Base-by-base conservation (phyloP, 2,797 vertebrate species). In the Anolis apletophallus region DNA sequence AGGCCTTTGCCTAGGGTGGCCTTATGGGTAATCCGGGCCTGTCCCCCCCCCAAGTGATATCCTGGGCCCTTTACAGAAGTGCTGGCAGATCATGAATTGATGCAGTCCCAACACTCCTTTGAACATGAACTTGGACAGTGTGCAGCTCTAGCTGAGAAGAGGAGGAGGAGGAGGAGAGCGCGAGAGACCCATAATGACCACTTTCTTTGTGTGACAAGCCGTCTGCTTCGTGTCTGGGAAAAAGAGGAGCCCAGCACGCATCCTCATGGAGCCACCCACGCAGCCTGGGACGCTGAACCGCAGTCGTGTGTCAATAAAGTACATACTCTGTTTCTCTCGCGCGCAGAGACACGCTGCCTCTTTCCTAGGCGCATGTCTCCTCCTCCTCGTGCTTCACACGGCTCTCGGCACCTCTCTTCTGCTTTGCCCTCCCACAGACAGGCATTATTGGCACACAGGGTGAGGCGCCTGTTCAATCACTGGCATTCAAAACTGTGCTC, bases 141-240 rank as follows among this genome's bases (percentile, higher is more conserved):
- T 76, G 92, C 36, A 78, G 52, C 87, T 89, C 46, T 0, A 54
- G 87, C 69, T 36, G 78, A 81, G 91, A 87, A 82, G 26, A 23
- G 29, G 46, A 46, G 12, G 11, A 87, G 83, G 26, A 23, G 29
- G 46, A 46, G 12, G 11, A 26, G 50, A 2, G 32, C 11, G 46
- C 34, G 40, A 46, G 21, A 68, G 84, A 40, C 94, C 61, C 93
- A 87, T 68, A 83, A 87, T 92, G 92, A 86, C 91, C 91, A 46
- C 92, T 88, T 84, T 88, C 93, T 80, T 93, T 88, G 86, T 68
- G 88, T 59, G 3, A 89, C 21, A 89, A 90, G 93, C 93, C 87
- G 91, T 23, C 91, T 87, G 94, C 93, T 93, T 93, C 94, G 90
- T 93, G 95, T 93, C 95, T 95, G 95, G 94, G 92, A 71, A 94